Conservation (phyloP, 2,888 invertebrate species). For the Drosophila kuntzei region DNA sequence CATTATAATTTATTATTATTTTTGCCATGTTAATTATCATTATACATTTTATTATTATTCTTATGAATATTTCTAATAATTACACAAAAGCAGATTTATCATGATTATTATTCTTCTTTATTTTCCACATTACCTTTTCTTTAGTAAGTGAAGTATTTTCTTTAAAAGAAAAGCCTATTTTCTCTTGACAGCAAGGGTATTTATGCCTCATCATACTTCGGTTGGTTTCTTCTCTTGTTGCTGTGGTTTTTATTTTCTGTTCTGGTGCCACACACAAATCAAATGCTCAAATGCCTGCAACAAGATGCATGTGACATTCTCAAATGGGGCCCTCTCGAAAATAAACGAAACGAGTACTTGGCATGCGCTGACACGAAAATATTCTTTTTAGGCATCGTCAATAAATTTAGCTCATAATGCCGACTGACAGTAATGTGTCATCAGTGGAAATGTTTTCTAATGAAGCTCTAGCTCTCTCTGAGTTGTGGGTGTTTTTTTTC, state of each 20-base stretch:
- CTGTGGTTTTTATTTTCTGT: constrained; percentile 24
- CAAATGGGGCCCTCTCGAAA: constrained; percentile 21
- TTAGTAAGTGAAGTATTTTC: neutral
- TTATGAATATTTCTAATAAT: too few relatives aligned
- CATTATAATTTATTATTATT: too few relatives aligned
- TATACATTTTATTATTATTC: too few relatives aligned
- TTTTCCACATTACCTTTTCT: neutral
- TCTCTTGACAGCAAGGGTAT: constrained; percentile 31
- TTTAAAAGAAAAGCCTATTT: neutral
- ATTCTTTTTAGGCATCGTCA: constrained; percentile 68
- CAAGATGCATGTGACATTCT: constrained; percentile 62
- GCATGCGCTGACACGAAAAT: constrained; percentile 77
- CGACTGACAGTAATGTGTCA: constrained; percentile 77
- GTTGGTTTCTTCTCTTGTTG: neutral
- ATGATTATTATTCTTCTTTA: neutral
- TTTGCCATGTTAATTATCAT: too few relatives aligned
- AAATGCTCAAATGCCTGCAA: constrained; percentile 60
- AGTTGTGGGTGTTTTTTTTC: constrained; percentile 11
- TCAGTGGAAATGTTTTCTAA: constrained; percentile 72
- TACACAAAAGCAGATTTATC: too few relatives aligned
- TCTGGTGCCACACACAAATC: constrained; percentile 57
- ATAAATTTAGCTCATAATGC: constrained; percentile 77
- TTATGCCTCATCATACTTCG: constrained; percentile 42
- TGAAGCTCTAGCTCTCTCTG: constrained; percentile 41
- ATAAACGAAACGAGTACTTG: constrained; percentile 46